phyloP scores from a whole-genome alignment of 2,797 vertebrate genomes.

The Pipistrellus pipistrellus region DNA sequence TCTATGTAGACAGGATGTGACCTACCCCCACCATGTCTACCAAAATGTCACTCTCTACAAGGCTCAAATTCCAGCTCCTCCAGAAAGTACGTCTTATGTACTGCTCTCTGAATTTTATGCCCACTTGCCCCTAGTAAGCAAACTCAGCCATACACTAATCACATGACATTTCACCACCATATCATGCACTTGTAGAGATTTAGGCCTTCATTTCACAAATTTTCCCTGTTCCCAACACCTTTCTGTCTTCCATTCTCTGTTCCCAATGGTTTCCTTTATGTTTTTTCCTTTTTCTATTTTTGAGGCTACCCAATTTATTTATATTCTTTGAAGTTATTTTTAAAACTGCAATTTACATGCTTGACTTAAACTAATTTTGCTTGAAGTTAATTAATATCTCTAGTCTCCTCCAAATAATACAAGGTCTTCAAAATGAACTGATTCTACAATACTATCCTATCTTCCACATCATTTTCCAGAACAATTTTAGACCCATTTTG shows the following conservation, averaged over 20 bases:
- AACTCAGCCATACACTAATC: not conserved
- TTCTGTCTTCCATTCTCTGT: not conserved
- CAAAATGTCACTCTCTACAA: not conserved
- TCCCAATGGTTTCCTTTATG: not conserved
- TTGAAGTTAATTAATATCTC: not conserved
- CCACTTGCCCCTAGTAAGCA: not conserved
- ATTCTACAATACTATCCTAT: not conserved
- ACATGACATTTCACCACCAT: not conserved
- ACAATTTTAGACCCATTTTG: not conserved
- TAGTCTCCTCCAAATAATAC: not conserved
- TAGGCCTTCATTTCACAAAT: not conserved
- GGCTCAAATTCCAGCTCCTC: not conserved
- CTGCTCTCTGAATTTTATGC: not conserved
- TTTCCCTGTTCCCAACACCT: not conserved
- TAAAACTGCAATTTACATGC: not conserved
- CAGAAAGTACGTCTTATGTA: not conserved
- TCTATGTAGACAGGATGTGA: not conserved
- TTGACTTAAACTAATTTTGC: not conserved
- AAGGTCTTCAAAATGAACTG: conserved; percentile 32
- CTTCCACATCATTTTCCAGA: not conserved
- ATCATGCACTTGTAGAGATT: not conserved
- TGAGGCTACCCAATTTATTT: not conserved
- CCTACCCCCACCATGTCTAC: not conserved
- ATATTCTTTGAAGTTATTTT: not conserved
- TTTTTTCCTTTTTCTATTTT: conserved; percentile 49